Conservation (phyloP, 2,797 vertebrate species). For the Otolemur crassicaudatus region DNA sequence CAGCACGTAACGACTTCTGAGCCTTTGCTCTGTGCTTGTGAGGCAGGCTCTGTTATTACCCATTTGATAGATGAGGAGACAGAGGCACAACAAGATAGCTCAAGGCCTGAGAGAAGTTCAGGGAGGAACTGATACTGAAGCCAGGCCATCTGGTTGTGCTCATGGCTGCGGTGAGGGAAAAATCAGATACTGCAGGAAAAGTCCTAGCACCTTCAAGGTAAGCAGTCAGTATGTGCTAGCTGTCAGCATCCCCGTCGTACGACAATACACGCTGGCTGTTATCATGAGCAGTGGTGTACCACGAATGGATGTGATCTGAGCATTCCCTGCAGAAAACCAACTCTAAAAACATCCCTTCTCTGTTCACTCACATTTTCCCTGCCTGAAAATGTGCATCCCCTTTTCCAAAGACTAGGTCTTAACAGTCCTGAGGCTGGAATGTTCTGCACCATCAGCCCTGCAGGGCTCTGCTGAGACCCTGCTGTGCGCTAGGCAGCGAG, state of each 20-base stretch:
- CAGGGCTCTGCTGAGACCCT: neutral
- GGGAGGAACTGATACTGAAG: neutral
- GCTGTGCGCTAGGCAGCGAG: neutral
- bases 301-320: fast-evolving
- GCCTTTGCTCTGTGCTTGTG: neutral
- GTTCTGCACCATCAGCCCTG: neutral
- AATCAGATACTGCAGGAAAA: neutral
- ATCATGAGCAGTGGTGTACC: fast-evolving
- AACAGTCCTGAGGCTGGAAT: neutral
- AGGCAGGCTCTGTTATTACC: neutral
- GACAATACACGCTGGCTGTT: neutral
- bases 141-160: neutral
- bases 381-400: neutral
- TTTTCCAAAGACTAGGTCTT: neutral
- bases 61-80: neutral
- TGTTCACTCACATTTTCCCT: neutral
- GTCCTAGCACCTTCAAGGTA: fast-evolving
- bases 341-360: neutral
- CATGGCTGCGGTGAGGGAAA: neutral
- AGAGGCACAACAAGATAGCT: neutral
- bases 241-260: fast-evolving
- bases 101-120: neutral
- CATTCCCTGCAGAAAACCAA: neutral
- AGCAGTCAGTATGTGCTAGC: no score
- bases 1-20: fast-evolving